A percentile compares a stretch with the other conserved stretches of the same genome.
Evolutionary conservation across 2,113 vertebrate genomes (phyloP).

Genomic region (Rhea pennata): DNA sequence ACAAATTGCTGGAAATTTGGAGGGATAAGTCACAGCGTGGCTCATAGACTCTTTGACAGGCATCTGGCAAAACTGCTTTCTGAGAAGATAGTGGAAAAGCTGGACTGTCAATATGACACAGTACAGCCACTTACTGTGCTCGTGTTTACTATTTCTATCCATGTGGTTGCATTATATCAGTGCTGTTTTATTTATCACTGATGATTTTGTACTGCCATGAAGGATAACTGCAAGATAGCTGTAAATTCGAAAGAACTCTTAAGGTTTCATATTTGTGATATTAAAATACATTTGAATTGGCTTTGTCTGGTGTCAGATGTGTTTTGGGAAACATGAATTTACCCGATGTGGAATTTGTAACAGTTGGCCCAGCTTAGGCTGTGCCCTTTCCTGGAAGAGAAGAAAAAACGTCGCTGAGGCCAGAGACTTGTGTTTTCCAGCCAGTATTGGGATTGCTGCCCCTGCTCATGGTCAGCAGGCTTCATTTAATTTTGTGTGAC

Average conservation of each 20-base stretch:
- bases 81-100: background rate
- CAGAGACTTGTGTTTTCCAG: no score
- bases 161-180: no score
- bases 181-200: rapidly evolving
- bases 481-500: no score
- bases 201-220: rapidly evolving
- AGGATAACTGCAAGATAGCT: background rate
- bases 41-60: no score
- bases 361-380: no score
- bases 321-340: background rate
- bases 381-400: background rate
- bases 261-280: background rate
- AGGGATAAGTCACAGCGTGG: rapidly evolving
- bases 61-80: no score
- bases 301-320: no score
- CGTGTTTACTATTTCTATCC: background rate
- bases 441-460: no score
- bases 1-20: no score
- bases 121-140: rapidly evolving
- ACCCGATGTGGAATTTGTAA: no score
- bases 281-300: rapidly evolving
- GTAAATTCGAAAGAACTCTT: background rate
- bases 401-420: background rate
- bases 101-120: background rate
- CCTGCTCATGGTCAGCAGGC: no score